phyloP scores from a whole-genome alignment of 2,113 vertebrate species.

The Sinocyclocheilus anshuiensis region DNA sequence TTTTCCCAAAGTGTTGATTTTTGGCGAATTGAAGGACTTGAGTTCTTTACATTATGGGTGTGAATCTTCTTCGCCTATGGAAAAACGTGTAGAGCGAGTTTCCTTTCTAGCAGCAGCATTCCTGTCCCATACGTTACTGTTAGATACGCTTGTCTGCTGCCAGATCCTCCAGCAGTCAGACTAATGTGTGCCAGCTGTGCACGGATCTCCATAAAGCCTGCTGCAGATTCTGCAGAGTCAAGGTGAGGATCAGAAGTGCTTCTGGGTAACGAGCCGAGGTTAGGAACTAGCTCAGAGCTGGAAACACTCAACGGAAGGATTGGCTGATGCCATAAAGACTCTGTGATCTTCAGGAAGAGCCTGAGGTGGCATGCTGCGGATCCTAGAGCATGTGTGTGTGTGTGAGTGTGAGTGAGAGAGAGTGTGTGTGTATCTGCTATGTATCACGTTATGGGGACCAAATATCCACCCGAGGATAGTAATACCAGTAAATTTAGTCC shows the following conservation, averaged over 20 bases:
- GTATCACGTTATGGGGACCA: too few relatives aligned
- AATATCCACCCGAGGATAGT: too few relatives aligned
- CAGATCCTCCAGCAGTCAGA: not conserved
- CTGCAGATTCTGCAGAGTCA: slow-evolving; percentile 7
- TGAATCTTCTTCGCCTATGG: not conserved
- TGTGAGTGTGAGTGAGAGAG: not conserved
- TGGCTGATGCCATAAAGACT: not conserved
- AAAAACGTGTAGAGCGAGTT: not conserved
- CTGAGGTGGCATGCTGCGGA: not conserved
- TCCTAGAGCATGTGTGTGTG: not conserved
- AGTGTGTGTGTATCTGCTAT: too few relatives aligned
- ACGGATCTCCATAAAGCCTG: not conserved
- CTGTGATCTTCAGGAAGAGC: slow-evolving; percentile 17
- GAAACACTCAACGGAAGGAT: not conserved
- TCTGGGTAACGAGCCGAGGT: not conserved
- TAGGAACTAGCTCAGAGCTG: not conserved
- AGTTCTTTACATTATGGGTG: not conserved
- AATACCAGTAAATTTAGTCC: too few relatives aligned
- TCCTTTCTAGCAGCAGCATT: not conserved
- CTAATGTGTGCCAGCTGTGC: not conserved
- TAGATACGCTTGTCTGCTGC: not conserved
- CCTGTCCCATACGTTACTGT: too few relatives aligned
- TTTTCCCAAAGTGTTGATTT: not conserved
- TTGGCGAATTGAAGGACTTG: not conserved
- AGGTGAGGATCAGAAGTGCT: not conserved